These are phyloP conservation scores for Yponomeuta sedellus DNA, from an alignment of 2,888 invertebrate species.

Conservation along the genomic window DNA sequence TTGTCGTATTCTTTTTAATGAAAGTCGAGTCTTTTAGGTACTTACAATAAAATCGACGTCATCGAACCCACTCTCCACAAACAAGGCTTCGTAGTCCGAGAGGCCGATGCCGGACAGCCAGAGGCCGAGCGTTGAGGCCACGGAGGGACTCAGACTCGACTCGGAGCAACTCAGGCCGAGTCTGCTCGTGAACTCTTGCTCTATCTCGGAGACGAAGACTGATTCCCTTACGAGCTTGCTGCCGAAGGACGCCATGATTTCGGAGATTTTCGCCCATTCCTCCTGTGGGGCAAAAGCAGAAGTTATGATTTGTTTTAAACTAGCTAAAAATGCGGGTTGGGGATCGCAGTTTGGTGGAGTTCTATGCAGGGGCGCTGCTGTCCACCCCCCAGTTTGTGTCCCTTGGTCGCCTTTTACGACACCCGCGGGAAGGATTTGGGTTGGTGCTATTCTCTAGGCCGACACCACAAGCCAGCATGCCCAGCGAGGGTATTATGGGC, in stretches of 20 bases:
- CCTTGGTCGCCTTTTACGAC: too few species aligned
- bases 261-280: constrained; percentile 97
- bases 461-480: too few species aligned
- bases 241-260: constrained; percentile 96
- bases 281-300: constrained; percentile 72
- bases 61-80: constrained; percentile 92
- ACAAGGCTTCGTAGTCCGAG: constrained; percentile 88
- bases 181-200: constrained; percentile 85
- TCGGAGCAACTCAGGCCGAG: constrained; percentile 78
- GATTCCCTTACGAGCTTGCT: constrained; percentile 87
- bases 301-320: neutral
- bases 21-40: too few species aligned
- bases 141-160: constrained; percentile 77
- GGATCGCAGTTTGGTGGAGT: too few species aligned
- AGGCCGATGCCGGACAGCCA: constrained; percentile 88
- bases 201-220: constrained; percentile 86
- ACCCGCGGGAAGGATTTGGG: too few species aligned
- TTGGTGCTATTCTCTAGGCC: too few species aligned
- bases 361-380: too few species aligned
- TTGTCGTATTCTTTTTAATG: too few species aligned
- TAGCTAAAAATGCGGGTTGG: too few species aligned
- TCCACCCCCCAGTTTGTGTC: too few species aligned
- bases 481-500: too few species aligned
- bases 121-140: constrained; percentile 81
- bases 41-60: constrained; percentile 94